Base-by-base conservation (phyloP, 2,888 invertebrate genomes). In the Xestia c-nigrum region DNA sequence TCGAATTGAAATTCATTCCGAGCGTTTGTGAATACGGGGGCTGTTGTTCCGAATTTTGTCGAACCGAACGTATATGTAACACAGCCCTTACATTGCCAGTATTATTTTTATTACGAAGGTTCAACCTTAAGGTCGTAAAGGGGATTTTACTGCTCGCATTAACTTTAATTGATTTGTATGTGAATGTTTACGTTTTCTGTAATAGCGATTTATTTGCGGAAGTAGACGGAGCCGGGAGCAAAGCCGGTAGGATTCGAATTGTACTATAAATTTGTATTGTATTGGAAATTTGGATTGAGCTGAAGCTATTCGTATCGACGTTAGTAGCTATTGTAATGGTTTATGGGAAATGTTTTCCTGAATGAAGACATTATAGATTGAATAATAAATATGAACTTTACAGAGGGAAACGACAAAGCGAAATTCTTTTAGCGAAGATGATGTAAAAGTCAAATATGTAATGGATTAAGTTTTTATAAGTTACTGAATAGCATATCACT, bases 111-210 rank as follows among this genome's bases (percentile, higher is more conserved):
- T 74, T 72, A 63, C 81, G 21, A 72, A 78, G 66, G 57, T 72
- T 84, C 61, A 69, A 43, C 72, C 24, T 43, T 72, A 19, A 47
- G 31, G 61, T 77, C 73, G 66, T 81, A 85, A 85, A 85, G 38
- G 16, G 65, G 40, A 66, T 74, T 78, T 64, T 78, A 78, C 74
- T 63, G 55, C 67, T 65, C 31, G 24, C 78, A 78, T 81, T 74
- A 74, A 81, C 66, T 78, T 81, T 84, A 74, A 81, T 74, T 84
- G 85, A 84, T 85, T 84, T 84, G 85, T 78, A 77, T 72, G 78
- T 46, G 85, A 74, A 84, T 84, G 82, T 84, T 77, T 78, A 78
- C 66, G 66, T 78, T 85, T 80, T 63, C 69, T 64, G 63, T 69
- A 72, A 70, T 69, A 74, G 19, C 63, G 63, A 78, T 78, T 67